These are phyloP conservation scores for Oryzias javanicus DNA, from an alignment of 2,113 vertebrate species.

Conservation along the genomic window DNA sequence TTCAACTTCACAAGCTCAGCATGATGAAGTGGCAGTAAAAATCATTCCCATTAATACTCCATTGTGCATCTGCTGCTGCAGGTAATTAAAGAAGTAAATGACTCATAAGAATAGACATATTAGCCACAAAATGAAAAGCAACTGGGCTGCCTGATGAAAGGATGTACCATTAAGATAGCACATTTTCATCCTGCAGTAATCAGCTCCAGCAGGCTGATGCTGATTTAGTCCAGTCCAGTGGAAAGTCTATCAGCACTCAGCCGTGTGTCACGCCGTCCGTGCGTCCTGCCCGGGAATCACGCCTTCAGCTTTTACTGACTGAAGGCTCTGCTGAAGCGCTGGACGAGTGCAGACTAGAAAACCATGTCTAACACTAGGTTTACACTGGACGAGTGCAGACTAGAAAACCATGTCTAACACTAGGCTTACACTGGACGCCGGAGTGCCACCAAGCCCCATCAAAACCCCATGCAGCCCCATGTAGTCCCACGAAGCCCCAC, in stretches of 20 bases:
- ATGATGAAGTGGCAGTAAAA: conserved; percentile 99
- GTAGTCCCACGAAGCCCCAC: no score
- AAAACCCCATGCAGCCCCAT: no score
- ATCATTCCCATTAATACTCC: conserved; percentile 99
- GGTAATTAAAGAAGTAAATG: conserved; percentile 99
- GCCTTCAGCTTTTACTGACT: conserved; percentile 73
- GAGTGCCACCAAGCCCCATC: no score
- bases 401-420: conserved; percentile 7
- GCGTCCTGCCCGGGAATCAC: conserved; percentile 67
- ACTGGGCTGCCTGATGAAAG: conserved; percentile 96
- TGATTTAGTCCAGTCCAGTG: conserved; percentile 98
- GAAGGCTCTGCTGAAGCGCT: conserved; percentile 54
- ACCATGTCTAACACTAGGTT: neutral
- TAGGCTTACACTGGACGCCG: no score
- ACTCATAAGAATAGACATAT: conserved; percentile 99
- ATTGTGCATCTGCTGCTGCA: conserved; percentile 99
- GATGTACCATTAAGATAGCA: conserved; percentile 98
- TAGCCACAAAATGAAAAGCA: conserved; percentile 98
- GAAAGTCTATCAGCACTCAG: conserved; percentile 96
- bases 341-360: conserved; percentile 53
- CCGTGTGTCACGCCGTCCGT: conserved; percentile 74
- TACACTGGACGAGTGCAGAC: conserved; percentile 41
- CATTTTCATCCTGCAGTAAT: conserved; percentile 94
- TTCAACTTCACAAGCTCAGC: conserved; percentile 96
- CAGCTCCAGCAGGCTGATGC: conserved; percentile 94